Conservation (phyloP, 1,140 invertebrate genomes). For the Euborellia annulipes region DNA sequence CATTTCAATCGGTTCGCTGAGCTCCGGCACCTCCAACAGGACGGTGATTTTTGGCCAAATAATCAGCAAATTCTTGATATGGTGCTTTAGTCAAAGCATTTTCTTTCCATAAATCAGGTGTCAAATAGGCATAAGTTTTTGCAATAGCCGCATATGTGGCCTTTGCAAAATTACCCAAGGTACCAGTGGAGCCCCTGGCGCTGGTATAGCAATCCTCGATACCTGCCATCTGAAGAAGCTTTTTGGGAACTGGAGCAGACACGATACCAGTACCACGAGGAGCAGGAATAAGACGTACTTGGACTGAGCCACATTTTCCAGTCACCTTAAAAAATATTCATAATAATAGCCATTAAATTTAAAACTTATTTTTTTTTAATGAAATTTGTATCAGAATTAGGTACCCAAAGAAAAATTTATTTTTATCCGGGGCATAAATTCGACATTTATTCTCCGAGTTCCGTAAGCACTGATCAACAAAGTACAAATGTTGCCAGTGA, state of each 20-base stretch:
- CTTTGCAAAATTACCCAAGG: conserved; percentile 73
- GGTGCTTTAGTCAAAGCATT: conserved; percentile 75
- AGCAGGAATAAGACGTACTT: conserved; percentile 48
- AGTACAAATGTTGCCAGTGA: too few species aligned
- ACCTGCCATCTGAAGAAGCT: conserved; percentile 52
- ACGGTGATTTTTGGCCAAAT: conserved; percentile 46
- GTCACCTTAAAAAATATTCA: conserved; percentile 35
- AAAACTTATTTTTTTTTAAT: too few species aligned
- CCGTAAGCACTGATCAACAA: too few species aligned
- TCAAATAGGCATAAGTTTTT: conserved; percentile 95
- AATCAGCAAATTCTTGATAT: conserved; percentile 87
- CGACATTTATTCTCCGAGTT: too few species aligned
- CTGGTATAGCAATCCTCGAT: conserved; percentile 58
- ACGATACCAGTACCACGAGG: conserved; percentile 59
- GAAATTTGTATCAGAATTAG: too few species aligned
- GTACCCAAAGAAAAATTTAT: too few species aligned
- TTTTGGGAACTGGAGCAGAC: conserved; percentile 56
- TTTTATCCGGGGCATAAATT: too few species aligned
- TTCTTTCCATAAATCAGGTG: conserved; percentile 95
- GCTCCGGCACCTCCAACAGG: too few species aligned
- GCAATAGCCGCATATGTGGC: conserved; percentile 97
- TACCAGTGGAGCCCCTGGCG: conserved; percentile 45
- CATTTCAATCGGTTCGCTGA: background rate
- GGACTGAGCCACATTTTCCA: conserved; percentile 57
- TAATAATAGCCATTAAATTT: background rate